A percentile compares a stretch with the other conserved stretches of the same genome.
Evolutionary conservation across 2,888 invertebrate species (phyloP).

Genomic region (Synanthedon myopaeformis): DNA sequence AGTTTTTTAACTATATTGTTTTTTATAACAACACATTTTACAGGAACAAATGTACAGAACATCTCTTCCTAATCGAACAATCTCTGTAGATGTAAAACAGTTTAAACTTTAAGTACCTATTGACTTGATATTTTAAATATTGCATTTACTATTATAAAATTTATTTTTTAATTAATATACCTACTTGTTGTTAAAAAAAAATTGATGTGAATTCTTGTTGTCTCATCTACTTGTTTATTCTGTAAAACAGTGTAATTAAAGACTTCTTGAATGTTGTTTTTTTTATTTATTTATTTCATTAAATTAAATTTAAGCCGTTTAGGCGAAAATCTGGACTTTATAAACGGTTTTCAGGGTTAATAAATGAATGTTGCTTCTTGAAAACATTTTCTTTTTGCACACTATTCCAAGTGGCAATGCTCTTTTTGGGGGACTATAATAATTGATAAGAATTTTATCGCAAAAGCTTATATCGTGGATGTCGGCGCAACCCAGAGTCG

Average conservation of each 20-base stretch:
- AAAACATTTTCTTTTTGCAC: no score
- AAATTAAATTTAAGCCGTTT: not conserved
- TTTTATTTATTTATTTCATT: not conserved
- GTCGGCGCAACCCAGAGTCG: no score
- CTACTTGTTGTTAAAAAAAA: not conserved
- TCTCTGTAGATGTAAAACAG: not conserved
- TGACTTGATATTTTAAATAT: not conserved
- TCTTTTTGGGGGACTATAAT: no score
- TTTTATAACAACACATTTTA: constrained; percentile 59
- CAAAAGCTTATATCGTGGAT: no score
- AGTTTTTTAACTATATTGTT: constrained; percentile 50
- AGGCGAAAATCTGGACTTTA: no score
- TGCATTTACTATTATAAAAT: constrained; percentile 18
- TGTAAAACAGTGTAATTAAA: constrained; percentile 25
- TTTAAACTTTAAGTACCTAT: not conserved
- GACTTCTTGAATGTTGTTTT: constrained; percentile 40
- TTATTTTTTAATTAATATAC: constrained; percentile 3
- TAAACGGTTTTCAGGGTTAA: no score
- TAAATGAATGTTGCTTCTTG: no score
- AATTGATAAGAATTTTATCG: no score
- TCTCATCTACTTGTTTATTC: constrained; percentile 8
- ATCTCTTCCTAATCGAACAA: constrained; percentile 52
- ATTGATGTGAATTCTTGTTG: constrained; percentile 7
- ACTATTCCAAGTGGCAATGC: no score
- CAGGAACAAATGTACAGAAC: constrained; percentile 71